Evolutionary conservation across 2,113 vertebrate species (phyloP).

Genomic region (Regulus satrapa): DNA sequence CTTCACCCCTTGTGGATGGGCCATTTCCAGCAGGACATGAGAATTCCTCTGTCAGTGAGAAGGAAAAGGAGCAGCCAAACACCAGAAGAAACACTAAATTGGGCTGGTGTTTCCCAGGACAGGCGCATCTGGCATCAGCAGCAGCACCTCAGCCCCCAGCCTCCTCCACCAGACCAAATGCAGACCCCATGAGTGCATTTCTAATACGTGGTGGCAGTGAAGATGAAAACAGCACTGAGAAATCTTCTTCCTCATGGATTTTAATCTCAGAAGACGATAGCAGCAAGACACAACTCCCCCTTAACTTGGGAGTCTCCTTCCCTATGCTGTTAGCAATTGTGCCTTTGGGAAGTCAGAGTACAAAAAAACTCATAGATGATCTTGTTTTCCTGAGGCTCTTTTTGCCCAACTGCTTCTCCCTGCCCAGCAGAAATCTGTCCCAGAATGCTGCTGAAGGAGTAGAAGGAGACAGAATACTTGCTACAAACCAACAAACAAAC

Average conservation of each 20-base stretch:
- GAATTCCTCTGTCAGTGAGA: not conserved
- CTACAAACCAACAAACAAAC: not conserved
- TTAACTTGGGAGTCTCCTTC: not conserved
- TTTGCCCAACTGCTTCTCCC: not conserved
- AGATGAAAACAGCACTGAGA: not conserved
- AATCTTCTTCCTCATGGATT: not conserved
- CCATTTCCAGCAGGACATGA: not conserved
- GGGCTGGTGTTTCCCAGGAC: not conserved
- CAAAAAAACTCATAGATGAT: not conserved
- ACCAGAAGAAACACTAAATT: not conserved
- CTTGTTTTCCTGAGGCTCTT: not conserved
- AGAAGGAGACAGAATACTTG: not conserved
- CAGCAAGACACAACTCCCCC: not conserved
- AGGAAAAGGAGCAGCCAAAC: not conserved
- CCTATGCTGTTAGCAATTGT: not conserved
- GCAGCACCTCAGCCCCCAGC: not conserved
- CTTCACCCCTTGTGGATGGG: rapidly evolving
- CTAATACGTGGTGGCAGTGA: not conserved
- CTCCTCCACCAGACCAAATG: not conserved
- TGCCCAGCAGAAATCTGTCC: not conserved
- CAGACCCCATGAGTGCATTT: rapidly evolving
- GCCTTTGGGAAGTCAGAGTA: not conserved
- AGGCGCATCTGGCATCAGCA: rapidly evolving
- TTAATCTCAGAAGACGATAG: not conserved
- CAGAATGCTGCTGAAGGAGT: not conserved